Evolutionary conservation across 2,113 vertebrate species (phyloP).

Genomic region (Synchiropus splendidus): DNA sequence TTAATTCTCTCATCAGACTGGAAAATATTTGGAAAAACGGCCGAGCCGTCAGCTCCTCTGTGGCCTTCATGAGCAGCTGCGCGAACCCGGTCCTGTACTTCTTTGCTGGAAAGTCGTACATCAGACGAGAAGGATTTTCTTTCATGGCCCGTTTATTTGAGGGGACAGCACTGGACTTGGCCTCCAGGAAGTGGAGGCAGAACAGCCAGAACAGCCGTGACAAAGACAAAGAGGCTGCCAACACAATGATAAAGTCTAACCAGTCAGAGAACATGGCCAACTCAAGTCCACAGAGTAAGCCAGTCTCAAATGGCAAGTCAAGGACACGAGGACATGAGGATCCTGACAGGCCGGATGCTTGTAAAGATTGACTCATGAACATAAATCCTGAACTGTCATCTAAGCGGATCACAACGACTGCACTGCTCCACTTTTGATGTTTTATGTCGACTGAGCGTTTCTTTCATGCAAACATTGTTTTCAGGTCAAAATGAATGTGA

Average conservation of each 20-base stretch:
- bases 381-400: too few relatives aligned
- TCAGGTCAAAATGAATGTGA: too few relatives aligned
- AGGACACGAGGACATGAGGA: too few relatives aligned
- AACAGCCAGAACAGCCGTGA: constrained; percentile 62
- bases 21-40: constrained; percentile 24
- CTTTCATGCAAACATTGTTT: too few relatives aligned
- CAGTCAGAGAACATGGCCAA: constrained; percentile 3
- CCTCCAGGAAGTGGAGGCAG: constrained; percentile 40
- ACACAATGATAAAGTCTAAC: constrained; percentile 32
- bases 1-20: constrained; percentile 35
- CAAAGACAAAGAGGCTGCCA: constrained; percentile 39
- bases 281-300: constrained; percentile 18
- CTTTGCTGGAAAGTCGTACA: constrained; percentile 66
- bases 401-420: too few relatives aligned
- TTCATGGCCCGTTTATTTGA: constrained; percentile 74
- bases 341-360: background rate
- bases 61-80: constrained; percentile 70
- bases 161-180: constrained; percentile 41
- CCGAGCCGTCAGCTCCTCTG: constrained; percentile 46
- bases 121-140: constrained; percentile 55
- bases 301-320: constrained; percentile 24
- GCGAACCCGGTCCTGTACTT: constrained; percentile 69
- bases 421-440: too few relatives aligned
- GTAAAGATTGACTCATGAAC: background rate
- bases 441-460: too few relatives aligned